Conservation (phyloP, 2,888 invertebrate genomes). For the Netelia melanura region DNA sequence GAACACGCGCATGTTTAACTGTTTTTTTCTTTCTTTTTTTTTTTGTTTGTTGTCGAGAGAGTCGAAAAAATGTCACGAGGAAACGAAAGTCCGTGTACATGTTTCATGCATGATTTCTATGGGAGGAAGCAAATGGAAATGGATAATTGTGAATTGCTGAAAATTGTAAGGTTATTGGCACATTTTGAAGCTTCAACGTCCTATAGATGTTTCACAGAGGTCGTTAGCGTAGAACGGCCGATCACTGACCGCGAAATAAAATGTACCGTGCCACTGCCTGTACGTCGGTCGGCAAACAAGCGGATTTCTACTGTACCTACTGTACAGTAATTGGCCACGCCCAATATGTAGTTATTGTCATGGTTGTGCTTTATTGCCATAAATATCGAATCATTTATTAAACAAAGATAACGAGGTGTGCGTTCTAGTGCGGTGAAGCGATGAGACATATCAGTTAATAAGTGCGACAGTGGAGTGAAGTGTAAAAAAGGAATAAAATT, state of each 20-base stretch:
- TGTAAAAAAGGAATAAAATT: conserved; percentile 18
- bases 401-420: not conserved
- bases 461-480: not conserved
- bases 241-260: conserved; percentile 55
- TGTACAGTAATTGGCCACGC: conserved; percentile 67
- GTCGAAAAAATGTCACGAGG: not conserved
- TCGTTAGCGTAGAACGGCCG: conserved; percentile 45
- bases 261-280: conserved; percentile 40
- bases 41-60: conserved; percentile 15
- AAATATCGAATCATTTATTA: conserved; percentile 26
- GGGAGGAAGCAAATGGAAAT: not conserved
- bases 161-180: conserved; percentile 24
- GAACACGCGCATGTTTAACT: conserved; percentile 10
- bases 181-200: not conserved
- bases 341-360: conserved; percentile 65
- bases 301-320: conserved; percentile 52
- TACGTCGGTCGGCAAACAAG: conserved; percentile 38
- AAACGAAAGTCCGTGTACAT: conserved; percentile 3
- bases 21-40: not conserved
- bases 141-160: not conserved
- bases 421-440: not conserved
- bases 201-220: conserved; percentile 6
- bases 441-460: not conserved
- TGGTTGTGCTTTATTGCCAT: conserved; percentile 20
- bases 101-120: not conserved